Base-by-base conservation (phyloP, 2,888 invertebrate genomes). In the Scaptomyza tumidula region DNA sequence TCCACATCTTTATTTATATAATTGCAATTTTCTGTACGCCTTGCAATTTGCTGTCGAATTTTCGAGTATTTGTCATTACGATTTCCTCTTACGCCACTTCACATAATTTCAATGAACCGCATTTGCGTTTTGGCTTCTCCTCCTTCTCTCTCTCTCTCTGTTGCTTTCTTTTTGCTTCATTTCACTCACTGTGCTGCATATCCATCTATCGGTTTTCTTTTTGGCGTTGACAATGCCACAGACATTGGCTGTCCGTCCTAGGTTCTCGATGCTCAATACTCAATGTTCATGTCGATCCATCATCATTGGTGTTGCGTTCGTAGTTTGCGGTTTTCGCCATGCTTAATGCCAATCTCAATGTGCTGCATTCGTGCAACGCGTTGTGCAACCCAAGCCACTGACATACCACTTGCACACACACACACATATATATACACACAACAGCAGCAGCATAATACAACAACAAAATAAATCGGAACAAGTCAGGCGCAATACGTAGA, bases 41-140 rank as follows among this genome's bases (percentile, higher is more conserved):
- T 57, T 74, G 74, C 74, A 75, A 74, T 68, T 75, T 74, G 69
- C 75, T 70, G 54, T 44, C 63, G 70, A 57, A 70, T 59, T 46
- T 31, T 19, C 19, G 19, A 19, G 19, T 19, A 19, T 19, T 19
- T 19, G 19, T 19, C 19, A 19, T 19, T 2, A n/a, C n/a, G n/a
- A 19, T 19, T 19, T 19, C 19, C 19, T 19, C 19, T 19, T 19
- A 19, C 19, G 19, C 19, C 19, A 54, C 59, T 3, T 33, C 71
- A 82, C 86, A 76, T 88, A 80, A 72, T 86, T 88, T 77, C 80
- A 80, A 70, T 88, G 80, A 74, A 71, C 84, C 80, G 78, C 78
- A 86, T 88, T 74, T 86, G 67, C 86, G 83, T 73, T 62, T 59
- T 39, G 43, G 52, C 24, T 24, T 33, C 35, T 65, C 55, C 52